Evolutionary conservation across 2,888 invertebrate species (phyloP), one percentile per base, ranked within the genome.

Genomic region (Microctonus brassicae): DNA sequence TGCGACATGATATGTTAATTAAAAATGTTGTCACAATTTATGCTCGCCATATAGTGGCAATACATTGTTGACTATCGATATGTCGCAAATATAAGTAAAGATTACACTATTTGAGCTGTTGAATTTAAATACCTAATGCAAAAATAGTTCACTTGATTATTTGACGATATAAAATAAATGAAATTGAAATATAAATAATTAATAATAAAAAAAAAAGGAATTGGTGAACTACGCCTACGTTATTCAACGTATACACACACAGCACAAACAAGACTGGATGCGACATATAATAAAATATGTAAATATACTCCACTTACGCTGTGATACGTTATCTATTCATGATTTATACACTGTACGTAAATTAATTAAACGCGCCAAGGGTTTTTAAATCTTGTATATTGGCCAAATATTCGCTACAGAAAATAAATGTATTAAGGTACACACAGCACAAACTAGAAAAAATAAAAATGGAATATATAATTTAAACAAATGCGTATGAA

Each of bases 291-390:
- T 22, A 24, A 39, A 47, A 42, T 26, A 17, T 62, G 13, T 62
- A 20, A 42, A 42, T 17, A 24, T 24, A 26, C 62, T 62, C 62
- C 42, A 42, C 36, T 62, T 62, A 62, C 62, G 47, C 62, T 62
- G 62, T 62, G 62, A 62, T 62, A 22, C 22, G 36, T 42, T 10
- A 62, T 26, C 22, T 13, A 62, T 62, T 62, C 42, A 62, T 62
- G 57, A 57, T 57, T 26, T 7, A 57, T 57, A 55, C 6, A 11
- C n/a, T n/a, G n/a, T 13, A 55, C 11, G 13, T 47, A 20, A n/a
- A n/a, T 47, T 17, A 47, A 47, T 47, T 47, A 7, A 47, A 47
- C n/a, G 17, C 17, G 47, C 17, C 17, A 6, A 47, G 17, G 17
- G 47, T 47, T 6, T 47, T n/a, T n/a, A n/a, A 47, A 17, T 47